A percentile compares a stretch with the other conserved stretches of the same genome.
These are phyloP conservation scores for Trematocara unimaculatum DNA, from an alignment of 2,113 vertebrate species.

Conservation along the genomic window DNA sequence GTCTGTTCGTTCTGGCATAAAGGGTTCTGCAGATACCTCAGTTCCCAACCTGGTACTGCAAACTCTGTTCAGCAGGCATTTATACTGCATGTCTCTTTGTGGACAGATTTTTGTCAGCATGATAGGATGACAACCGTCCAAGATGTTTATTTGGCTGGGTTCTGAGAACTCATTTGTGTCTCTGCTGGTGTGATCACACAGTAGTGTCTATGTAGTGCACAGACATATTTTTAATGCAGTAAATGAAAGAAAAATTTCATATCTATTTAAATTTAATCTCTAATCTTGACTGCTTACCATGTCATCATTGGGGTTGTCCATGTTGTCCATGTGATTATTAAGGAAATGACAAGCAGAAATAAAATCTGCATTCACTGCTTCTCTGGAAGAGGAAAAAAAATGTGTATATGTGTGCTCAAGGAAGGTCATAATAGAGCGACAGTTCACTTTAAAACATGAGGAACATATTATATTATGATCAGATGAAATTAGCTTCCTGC, in stretches of 20 bases:
- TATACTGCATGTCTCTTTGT: background rate
- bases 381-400: conserved; percentile 22
- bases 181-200: background rate
- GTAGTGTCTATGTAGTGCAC: background rate
- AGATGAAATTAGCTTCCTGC: background rate
- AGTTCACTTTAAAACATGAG: background rate
- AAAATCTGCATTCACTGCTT: conserved; percentile 77
- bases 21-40: background rate
- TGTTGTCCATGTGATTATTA: conserved; percentile 80
- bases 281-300: conserved; percentile 71
- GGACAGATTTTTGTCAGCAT: background rate
- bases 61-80: background rate
- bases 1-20: background rate
- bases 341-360: conserved; percentile 79
- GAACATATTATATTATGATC: background rate
- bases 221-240: background rate
- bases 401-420: background rate
- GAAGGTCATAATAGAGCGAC: background rate
- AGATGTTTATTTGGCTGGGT: background rate
- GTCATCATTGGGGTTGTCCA: conserved; percentile 73
- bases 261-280: background rate
- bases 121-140: background rate
- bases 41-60: background rate
- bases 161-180: background rate
- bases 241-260: background rate